Base-by-base conservation (phyloP, 2,113 vertebrate species). In the Zingel zingel region DNA sequence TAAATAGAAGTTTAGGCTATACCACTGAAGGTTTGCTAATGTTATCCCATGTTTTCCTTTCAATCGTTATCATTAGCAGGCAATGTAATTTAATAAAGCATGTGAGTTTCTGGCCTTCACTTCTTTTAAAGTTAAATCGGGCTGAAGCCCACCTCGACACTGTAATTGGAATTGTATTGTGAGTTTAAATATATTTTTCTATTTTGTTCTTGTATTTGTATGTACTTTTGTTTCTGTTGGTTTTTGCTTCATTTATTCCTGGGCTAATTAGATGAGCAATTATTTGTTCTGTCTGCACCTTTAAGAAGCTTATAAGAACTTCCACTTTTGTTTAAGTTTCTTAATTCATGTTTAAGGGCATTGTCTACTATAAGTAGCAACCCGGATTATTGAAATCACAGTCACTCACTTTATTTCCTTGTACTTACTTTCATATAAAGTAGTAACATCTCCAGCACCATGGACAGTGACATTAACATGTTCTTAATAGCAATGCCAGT, bases 371-470 rank as follows among this genome's bases (percentile, higher is more conserved):
- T 39, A 15, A 30, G 36, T 21, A 56, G 39, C 54, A 54, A 16
- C 39, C 47, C 16, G 11, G 30, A 5, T n/a, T 47, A 3, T 18
- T 36, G 6, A 68, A 61, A 45, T 58, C 10, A 57, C 63, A 13
- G 5, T 23, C 63, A 13, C 8, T 19, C 4, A 61, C 12, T 59
- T 53, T 6, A 21, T 16, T 77, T 48, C 39, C 7, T 58, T 62
- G n/a, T 77, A 9, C 5, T 61, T 71, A 30, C 1, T 25, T 48
- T 56, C 13, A 0, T 5, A 5, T 36, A 25, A 43, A 27, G 30
- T 10, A 12, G 36, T 59, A n/a, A 56, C 16, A 57, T 67, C 21
- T 81, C 77, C 30, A 86, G 81, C 59, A 83, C 81, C 74, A 81
- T 83, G 69, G 69, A 86, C 81, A 86, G 63, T 63, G 68, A 30